phyloP scores from a whole-genome alignment of 1,140 invertebrate species.

The Himalopsyche phryganea region DNA sequence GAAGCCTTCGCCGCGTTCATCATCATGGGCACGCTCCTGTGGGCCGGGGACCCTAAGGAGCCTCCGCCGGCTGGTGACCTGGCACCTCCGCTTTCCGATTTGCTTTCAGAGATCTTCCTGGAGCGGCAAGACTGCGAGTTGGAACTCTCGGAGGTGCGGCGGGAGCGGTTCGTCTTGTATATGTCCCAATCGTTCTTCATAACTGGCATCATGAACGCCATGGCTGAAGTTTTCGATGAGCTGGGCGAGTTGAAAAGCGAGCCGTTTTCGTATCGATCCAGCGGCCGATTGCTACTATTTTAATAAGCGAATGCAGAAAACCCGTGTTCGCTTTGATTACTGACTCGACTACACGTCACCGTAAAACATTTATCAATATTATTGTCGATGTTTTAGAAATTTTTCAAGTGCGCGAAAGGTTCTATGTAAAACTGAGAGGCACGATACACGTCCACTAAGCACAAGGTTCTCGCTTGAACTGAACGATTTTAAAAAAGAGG shows the following conservation, averaged over 20 bases:
- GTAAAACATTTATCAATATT: no score
- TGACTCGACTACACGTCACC: no score
- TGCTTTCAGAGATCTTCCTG: slow-evolving; percentile 77
- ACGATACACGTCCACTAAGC: background rate
- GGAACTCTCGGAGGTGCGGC: slow-evolving; percentile 70
- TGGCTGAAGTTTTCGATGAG: slow-evolving; percentile 44
- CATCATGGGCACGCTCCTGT: slow-evolving; percentile 63
- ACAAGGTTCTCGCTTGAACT: background rate
- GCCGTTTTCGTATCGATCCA: slow-evolving; percentile 9
- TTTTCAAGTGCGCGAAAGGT: no score
- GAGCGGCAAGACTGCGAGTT: slow-evolving; percentile 56
- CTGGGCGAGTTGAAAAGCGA: no score
- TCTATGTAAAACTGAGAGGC: no score
- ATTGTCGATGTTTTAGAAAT: no score
- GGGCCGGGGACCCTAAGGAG: slow-evolving; percentile 52
- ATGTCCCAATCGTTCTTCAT: slow-evolving; percentile 91
- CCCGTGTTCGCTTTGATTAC: no score
- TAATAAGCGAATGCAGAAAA: background rate
- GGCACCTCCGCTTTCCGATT: slow-evolving; percentile 71
- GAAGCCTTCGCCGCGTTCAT: slow-evolving; percentile 59
- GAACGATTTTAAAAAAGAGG: background rate
- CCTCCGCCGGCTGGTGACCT: slow-evolving; percentile 64
- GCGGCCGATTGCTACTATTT: background rate
- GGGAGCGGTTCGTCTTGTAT: slow-evolving; percentile 75
- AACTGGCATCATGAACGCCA: slow-evolving; percentile 93